Conservation (phyloP, 2,888 invertebrate species). For the Andrena dorsata region DNA sequence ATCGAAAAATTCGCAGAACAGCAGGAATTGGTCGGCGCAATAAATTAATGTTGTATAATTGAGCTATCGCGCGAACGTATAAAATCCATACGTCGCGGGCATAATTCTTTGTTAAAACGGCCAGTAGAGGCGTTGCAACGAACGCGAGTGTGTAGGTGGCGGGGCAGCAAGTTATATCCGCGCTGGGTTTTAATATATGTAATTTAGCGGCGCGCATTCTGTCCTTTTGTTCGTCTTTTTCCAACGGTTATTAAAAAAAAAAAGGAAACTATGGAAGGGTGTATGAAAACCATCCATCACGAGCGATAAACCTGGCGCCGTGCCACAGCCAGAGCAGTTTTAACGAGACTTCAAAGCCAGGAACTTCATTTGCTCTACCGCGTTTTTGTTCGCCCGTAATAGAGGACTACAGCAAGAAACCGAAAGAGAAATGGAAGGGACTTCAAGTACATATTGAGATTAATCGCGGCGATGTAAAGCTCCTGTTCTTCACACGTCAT, state of each 20-base stretch:
- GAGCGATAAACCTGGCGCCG: constrained; percentile 65
- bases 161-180: constrained; percentile 47
- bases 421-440: constrained; percentile 24
- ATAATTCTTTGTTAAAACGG: constrained; percentile 59
- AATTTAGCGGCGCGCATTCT: constrained; percentile 59
- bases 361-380: constrained; percentile 64
- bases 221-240: constrained; percentile 16
- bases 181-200: constrained; percentile 61
- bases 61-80: constrained; percentile 14
- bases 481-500: neutral
- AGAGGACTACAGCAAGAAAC: constrained; percentile 48
- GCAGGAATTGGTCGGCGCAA: neutral
- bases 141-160: constrained; percentile 5
- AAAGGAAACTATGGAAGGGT: constrained; percentile 37
- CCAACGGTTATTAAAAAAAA: constrained; percentile 56
- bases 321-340: constrained; percentile 59
- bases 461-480: constrained; percentile 36
- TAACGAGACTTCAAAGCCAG: constrained; percentile 72
- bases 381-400: constrained; percentile 55
- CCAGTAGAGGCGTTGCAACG: constrained; percentile 19
- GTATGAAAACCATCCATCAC: constrained; percentile 71
- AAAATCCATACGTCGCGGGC: constrained; percentile 48
- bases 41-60: constrained; percentile 47
- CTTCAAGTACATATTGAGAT: constrained; percentile 38
- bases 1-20: neutral